Evolutionary conservation across 1,140 invertebrate species (phyloP), one percentile per base, ranked within the genome.

Genomic region (Musca domestica): DNA sequence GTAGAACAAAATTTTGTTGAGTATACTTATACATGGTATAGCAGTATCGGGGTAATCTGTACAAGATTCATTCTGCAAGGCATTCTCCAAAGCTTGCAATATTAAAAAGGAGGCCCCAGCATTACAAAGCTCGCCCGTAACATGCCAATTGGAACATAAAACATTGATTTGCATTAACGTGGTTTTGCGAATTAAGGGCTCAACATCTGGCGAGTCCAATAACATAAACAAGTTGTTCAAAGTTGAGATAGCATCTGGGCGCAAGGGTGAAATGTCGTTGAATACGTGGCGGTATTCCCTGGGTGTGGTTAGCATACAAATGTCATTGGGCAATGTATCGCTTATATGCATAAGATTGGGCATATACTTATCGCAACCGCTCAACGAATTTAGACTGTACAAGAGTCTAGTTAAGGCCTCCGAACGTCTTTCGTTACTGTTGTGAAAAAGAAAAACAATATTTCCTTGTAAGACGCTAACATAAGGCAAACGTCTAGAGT

Each of bases 141-240:
- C 67, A 2, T 72, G 30, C 74, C 75, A 76, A 46, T 76, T 75
- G 4, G 73, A 73, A 1, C 77, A 61, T 34, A 81, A 15, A 2
- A 78, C 71, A 70, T 81, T 81, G 2, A 81, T 27, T 58, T 81
- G 78, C n/a, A 70, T 64, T 4, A 81, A 52, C 0, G 75, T 73
- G 0, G 79, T 79, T 56, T 77, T 78, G 3, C 74, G 71, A 27
- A 79, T 76, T 7, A 54, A 27, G 0, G 72, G 69, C 14, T 71
- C 74, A 6, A 79, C 17, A n/a, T 77, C 74, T 3, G 64, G 49
- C 5, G 74, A 70, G 2, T 71, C 20, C 14, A 81, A 58, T 17
- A 81, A 61, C 3, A 72, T 69, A 3, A 78, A 1, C 20, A 81
- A 47, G 14, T 71, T 69, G 0, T 71, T 56, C 22, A 78, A 34